phyloP scores from a whole-genome alignment of 2,113 vertebrate genomes.

The Pomatostomus ruficeps region DNA sequence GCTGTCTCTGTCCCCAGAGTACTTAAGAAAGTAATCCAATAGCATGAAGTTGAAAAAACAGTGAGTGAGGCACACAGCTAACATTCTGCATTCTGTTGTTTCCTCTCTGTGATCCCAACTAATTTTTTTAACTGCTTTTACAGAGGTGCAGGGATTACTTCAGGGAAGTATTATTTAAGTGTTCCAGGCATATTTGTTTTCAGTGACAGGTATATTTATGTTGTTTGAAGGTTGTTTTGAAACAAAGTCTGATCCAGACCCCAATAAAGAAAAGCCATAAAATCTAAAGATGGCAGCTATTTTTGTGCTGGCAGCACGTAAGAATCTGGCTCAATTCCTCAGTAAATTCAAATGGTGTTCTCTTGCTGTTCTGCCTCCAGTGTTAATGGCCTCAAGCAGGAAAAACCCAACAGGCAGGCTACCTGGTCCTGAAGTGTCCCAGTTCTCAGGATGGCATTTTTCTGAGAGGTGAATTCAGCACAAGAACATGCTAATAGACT shows the following conservation, averaged over 20 bases:
- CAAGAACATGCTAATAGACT: neutral
- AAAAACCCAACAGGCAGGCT: neutral
- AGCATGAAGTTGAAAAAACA: neutral
- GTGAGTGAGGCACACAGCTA: neutral
- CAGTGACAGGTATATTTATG: neutral
- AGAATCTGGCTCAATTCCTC: neutral
- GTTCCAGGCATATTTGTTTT: neutral
- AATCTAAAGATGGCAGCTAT: neutral
- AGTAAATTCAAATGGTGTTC: neutral
- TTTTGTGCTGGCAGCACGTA: neutral
- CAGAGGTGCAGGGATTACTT: neutral
- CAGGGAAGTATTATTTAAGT: neutral
- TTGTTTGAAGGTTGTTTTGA: neutral
- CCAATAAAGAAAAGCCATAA: neutral
- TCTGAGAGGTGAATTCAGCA: neutral
- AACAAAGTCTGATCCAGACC: neutral
- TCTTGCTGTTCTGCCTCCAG: neutral
- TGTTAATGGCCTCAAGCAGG: neutral
- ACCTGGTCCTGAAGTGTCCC: neutral
- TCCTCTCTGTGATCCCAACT: neutral
- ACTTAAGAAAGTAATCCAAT: constrained; percentile 29
- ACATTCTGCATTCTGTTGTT: neutral
- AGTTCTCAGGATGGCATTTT: neutral
- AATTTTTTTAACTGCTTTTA: neutral
- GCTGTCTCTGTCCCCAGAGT: neutral